Percentiles rank a stretch among this genome's conserved stretches.
These are phyloP conservation scores for Maniola hyperantus DNA, from an alignment of 2,888 invertebrate genomes.

Conservation along the genomic window DNA sequence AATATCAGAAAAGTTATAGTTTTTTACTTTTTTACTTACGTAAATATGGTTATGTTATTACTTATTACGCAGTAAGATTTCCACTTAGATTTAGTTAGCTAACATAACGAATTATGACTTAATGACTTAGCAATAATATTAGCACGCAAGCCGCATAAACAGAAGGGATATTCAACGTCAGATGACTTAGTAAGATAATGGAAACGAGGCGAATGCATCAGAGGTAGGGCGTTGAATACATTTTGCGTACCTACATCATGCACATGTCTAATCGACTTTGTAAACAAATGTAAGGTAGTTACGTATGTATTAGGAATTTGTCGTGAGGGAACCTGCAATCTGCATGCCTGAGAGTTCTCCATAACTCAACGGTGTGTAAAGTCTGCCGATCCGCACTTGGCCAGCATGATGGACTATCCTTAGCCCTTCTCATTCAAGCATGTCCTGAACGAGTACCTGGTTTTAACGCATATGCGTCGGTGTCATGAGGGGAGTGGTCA, in stretches of 20 bases:
- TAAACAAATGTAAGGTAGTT: not conserved
- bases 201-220: slow-evolving; percentile 30
- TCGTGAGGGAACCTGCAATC: too few relatives aligned
- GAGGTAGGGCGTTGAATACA: slow-evolving; percentile 2
- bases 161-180: slow-evolving; percentile 32
- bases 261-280: not conserved
- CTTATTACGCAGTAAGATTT: slow-evolving; percentile 39
- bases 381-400: too few relatives aligned
- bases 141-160: slow-evolving; percentile 40
- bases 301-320: too few relatives aligned
- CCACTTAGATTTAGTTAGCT: slow-evolving; percentile 39
- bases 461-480: too few relatives aligned
- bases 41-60: slow-evolving; percentile 38
- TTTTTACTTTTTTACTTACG: slow-evolving; percentile 35
- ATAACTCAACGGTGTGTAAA: too few relatives aligned
- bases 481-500: too few relatives aligned
- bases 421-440: too few relatives aligned
- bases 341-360: too few relatives aligned
- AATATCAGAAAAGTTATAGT: slow-evolving; percentile 29
- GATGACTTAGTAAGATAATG: slow-evolving; percentile 37
- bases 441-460: too few relatives aligned
- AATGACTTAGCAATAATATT: slow-evolving; percentile 41
- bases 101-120: slow-evolving; percentile 42
- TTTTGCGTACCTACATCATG: not conserved
- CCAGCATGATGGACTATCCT: too few relatives aligned